These are phyloP conservation scores for Anguilla megastoma DNA, from an alignment of 2,797 vertebrate genomes.

Conservation along the genomic window DNA sequence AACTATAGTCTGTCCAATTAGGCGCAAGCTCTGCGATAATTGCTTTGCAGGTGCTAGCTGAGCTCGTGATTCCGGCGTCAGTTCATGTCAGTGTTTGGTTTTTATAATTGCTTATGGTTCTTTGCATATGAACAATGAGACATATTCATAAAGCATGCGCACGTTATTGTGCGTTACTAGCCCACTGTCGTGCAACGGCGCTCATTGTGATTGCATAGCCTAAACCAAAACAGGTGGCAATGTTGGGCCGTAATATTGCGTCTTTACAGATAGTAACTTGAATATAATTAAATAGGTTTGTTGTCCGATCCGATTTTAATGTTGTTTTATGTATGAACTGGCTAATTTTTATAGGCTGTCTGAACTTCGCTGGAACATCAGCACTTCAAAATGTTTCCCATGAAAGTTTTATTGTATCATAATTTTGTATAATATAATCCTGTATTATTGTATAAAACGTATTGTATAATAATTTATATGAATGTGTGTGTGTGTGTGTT, in stretches of 20 bases:
- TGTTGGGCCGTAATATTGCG: background rate
- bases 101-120: constrained; percentile 57
- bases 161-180: constrained; percentile 35
- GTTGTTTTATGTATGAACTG: background rate
- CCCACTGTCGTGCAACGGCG: constrained; percentile 32
- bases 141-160: constrained; percentile 45
- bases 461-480: no score
- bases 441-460: background rate
- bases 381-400: background rate
- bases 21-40: constrained; percentile 49
- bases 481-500: background rate
- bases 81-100: constrained; percentile 54
- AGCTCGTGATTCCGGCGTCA: constrained; percentile 39
- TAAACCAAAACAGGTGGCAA: constrained; percentile 51
- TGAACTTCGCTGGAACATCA: background rate
- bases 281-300: background rate
- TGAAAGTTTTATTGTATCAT: constrained; percentile 5
- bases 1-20: constrained; percentile 14
- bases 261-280: constrained; percentile 1
- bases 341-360: background rate
- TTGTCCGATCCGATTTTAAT: background rate
- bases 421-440: background rate
- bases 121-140: constrained; percentile 63
- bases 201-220: constrained; percentile 33
- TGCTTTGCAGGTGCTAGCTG: constrained; percentile 64